Base-by-base conservation (phyloP, 2,797 vertebrate genomes). In the Serranus cabrilla region DNA sequence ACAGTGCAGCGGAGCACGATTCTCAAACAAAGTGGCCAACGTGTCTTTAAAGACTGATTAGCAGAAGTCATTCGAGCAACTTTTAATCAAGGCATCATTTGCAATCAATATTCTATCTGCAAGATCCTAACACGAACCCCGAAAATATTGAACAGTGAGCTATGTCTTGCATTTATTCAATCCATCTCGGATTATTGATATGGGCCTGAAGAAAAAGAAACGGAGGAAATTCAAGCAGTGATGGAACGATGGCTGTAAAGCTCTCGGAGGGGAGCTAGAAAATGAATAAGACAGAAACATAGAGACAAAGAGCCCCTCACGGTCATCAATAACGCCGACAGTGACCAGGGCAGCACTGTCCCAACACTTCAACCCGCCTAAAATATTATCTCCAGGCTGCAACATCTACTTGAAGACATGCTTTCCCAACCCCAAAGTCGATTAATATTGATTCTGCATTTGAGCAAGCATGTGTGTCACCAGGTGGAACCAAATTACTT, bases 391-490 rank as follows among this genome's bases (percentile, higher is more conserved):
- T 88, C 82, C 83, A 82, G 66, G 81, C 88, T 78, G 77, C 87
- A 91, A 85, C 86, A 82, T 86, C 84, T 76, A 74, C 85, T 87
- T 63, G 54, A 80, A 89, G 83, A 91, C 81, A 67, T 74, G 82
- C 70, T 31, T 64, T 25, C 55, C 12, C 55, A 16, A 9, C 17
- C 25, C 18, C 58, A 70, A 20, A 92, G 87, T 94, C 92, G 73
- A 94, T 94, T 92, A 88, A 85, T 93, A 94, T 94, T 92, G 94
- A 94, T 93, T 91, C 83, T 86, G 87, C 87, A 82, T 90, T 90
- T 91, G 86, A 88, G 88, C 74, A 63, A 87, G 84, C 87, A 84
- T 89, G 85, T 84, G 89, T 72, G 87, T 88, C 82, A 89, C 78
- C 91, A 90, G 83, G 91, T 93, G 89, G 85, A 92, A 93, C 90